A percentile compares a stretch with the other conserved stretches of the same genome.
These are phyloP conservation scores for Thymelicus acteon DNA, from an alignment of 2,888 invertebrate species.

Conservation along the genomic window DNA sequence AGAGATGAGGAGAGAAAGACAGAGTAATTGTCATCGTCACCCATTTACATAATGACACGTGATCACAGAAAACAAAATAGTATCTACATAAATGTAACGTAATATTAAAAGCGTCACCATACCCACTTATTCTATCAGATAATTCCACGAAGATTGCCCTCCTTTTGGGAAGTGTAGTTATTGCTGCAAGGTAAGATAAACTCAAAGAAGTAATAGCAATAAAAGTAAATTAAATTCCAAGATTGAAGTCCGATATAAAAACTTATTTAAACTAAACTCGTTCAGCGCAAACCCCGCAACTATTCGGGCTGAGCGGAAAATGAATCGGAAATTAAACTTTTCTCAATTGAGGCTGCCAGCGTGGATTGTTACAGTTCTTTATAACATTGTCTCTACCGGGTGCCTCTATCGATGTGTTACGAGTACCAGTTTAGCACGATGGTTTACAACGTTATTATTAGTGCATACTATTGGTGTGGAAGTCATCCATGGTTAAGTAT, in stretches of 20 bases:
- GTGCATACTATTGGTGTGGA: too few relatives aligned
- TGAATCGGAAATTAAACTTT: slow-evolving; percentile 39
- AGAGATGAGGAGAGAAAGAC: too few relatives aligned
- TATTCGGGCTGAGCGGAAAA: slow-evolving; percentile 37
- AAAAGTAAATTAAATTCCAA: slow-evolving; percentile 27
- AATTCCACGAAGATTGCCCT: too few relatives aligned
- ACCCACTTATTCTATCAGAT: too few relatives aligned
- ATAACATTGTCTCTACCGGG: slow-evolving; percentile 11
- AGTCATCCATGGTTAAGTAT: too few relatives aligned
- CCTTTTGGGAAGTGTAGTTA: background rate
- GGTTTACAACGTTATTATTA: background rate
- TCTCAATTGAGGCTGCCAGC: slow-evolving; percentile 29
- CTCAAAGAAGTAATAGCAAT: background rate
- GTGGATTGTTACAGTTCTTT: slow-evolving; percentile 26
- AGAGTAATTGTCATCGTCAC: too few relatives aligned
- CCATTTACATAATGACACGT: too few relatives aligned
- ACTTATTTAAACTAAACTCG: slow-evolving; percentile 37
- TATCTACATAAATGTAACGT: too few relatives aligned
- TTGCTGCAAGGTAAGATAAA: background rate
- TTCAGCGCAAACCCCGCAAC: slow-evolving; percentile 32
- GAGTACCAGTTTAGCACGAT: background rate
- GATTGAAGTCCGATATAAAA: slow-evolving; percentile 36
- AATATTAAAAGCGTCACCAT: too few relatives aligned
- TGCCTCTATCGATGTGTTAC: background rate
- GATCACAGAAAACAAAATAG: too few relatives aligned